These are phyloP conservation scores for Silvanus unidentatus DNA, from an alignment of 2,888 invertebrate species.

Conservation along the genomic window DNA sequence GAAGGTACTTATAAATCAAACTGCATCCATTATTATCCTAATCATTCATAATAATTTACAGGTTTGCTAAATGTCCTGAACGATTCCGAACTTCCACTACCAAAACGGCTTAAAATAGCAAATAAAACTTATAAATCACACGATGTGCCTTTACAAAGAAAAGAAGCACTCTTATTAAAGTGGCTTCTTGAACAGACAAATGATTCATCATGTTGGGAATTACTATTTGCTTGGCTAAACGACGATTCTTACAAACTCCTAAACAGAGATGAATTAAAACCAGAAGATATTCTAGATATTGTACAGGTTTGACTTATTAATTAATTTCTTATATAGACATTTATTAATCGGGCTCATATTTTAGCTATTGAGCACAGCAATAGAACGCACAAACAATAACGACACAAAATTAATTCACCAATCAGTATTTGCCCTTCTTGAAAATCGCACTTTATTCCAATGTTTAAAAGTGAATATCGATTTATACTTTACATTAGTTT, in stretches of 20 bases:
- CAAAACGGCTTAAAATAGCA: constrained; percentile 35
- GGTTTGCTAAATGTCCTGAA: constrained; percentile 31
- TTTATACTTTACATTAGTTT: constrained; percentile 28
- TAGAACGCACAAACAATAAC: background rate
- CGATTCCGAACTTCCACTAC: constrained; percentile 29
- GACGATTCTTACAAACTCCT: constrained; percentile 30
- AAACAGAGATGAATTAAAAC: constrained; percentile 29
- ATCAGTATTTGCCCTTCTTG: constrained; percentile 2
- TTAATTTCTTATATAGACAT: constrained; percentile 10
- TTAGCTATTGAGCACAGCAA: background rate
- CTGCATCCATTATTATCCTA: no score
- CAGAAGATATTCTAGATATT: constrained; percentile 26
- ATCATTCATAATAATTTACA: no score
- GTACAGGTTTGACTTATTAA: constrained; percentile 10
- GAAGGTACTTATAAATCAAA: no score
- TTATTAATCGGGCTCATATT: constrained; percentile 5
- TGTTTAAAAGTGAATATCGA: constrained; percentile 31
- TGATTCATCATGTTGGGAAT: constrained; percentile 22
- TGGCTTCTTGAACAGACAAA: constrained; percentile 26
- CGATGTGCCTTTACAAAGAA: constrained; percentile 26
- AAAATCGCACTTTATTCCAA: constrained; percentile 30
- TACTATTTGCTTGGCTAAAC: constrained; percentile 27
- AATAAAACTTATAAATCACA: constrained; percentile 33
- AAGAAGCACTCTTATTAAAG: constrained; percentile 30
- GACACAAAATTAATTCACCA: constrained; percentile 1